Evolutionary conservation across 2,113 vertebrate species (phyloP).

Genomic region (Siphamia tubifer): DNA sequence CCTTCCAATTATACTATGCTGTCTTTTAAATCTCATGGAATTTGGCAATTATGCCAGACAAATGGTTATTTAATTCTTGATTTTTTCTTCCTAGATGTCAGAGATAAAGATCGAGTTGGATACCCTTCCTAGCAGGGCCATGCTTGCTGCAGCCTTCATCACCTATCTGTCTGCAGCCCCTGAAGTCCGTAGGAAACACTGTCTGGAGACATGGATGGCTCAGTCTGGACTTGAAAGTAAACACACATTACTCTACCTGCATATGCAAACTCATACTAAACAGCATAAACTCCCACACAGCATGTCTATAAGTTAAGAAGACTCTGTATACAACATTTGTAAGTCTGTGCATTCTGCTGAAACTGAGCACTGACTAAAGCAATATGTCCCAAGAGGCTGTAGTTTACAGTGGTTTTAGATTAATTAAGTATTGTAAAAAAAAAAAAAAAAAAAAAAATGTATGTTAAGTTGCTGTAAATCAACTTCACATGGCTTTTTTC

Average conservation of each 20-base stretch:
- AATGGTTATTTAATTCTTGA: background rate
- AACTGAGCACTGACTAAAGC: too few relatives aligned
- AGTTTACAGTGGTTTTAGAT: too few relatives aligned
- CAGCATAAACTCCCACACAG: background rate
- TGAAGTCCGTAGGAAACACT: constrained; percentile 87
- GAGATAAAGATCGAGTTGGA: constrained; percentile 92
- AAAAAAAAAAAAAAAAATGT: too few relatives aligned
- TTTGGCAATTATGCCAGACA: background rate
- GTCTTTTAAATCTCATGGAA: background rate
- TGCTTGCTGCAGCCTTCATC: constrained; percentile 94
- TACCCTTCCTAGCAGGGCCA: constrained; percentile 88
- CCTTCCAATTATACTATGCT: background rate
- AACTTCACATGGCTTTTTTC: too few relatives aligned
- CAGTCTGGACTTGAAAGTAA: constrained; percentile 89
- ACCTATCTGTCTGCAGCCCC: constrained; percentile 93
- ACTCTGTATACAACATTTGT: background rate
- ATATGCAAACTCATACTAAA: background rate
- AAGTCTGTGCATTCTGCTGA: background rate
- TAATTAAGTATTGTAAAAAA: too few relatives aligned
- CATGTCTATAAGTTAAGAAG: background rate
- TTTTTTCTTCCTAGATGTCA: constrained; percentile 80
- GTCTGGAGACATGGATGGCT: constrained; percentile 90
- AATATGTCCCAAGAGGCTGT: too few relatives aligned
- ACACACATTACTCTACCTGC: background rate
- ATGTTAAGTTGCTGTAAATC: too few relatives aligned